Conservation (phyloP, 2,113 vertebrate species). For the Pseudorectes ferrugineus region DNA sequence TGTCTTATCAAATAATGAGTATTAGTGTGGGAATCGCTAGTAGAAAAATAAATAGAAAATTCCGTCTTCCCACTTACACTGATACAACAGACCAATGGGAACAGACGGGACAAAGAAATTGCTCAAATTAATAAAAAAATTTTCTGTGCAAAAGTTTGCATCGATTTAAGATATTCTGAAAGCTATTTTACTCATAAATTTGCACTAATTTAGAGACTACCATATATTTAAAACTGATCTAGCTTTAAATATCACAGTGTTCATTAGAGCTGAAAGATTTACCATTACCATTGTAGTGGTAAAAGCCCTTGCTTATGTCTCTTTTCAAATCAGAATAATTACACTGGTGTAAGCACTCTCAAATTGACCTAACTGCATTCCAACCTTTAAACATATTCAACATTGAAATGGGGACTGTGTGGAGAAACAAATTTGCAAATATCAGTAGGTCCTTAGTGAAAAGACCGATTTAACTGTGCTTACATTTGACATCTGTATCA, state of each 20-base stretch:
- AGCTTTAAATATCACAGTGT: background rate
- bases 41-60: background rate
- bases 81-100: background rate
- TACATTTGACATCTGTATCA: slow-evolving; percentile 11
- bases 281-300: background rate
- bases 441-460: slow-evolving; percentile 25
- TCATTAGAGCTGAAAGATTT: background rate
- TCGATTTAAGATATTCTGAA: background rate
- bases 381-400: slow-evolving; percentile 1
- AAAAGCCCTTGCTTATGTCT: slow-evolving; percentile 19
- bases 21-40: background rate
- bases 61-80: background rate
- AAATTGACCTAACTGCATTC: slow-evolving; percentile 16
- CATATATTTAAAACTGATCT: background rate
- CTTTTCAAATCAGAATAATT: slow-evolving; percentile 14
- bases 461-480: slow-evolving; percentile 10
- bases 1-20: background rate
- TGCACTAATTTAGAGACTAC: background rate
- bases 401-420: background rate
- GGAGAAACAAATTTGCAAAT: slow-evolving; percentile 27
- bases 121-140: background rate
- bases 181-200: background rate
- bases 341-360: slow-evolving; percentile 31
- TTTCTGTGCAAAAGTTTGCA: background rate
- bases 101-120: background rate